Base-by-base conservation (phyloP, 1,140 invertebrate species). In the Drosophila willistoni region DNA sequence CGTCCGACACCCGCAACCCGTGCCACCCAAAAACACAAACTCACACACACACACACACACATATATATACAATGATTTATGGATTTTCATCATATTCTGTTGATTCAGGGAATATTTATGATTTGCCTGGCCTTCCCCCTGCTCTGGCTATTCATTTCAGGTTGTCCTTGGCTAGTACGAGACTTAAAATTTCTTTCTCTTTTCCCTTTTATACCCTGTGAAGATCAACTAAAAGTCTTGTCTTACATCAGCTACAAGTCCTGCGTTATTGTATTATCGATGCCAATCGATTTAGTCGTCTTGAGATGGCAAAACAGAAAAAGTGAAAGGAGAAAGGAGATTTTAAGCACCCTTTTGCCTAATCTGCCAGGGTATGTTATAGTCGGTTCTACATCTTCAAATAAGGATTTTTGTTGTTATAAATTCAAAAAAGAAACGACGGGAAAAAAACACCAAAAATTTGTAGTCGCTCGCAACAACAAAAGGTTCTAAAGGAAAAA, bases 51-150 rank as follows among this genome's bases (percentile, higher is more conserved):
- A 36, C 33, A 19, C 56, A 29, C 22, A n/a, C 59, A 57, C 33
- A 25, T 22, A 22, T 34, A 29, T 14, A 9, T 41, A 89, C 67
- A 83, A 90, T 90, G 87, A 90, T 90, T 90, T 90, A 90, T 90
- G 87, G 86, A 87, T 90, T 90, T 90, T 90, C 77, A 90, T 90
- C 89, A 90, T 90, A 81, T 90, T 90, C 87, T 90, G 83, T 90
- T 90, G 86, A 90, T 83, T 90, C 86, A 87, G 82, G 82, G 82
- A 90, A 90, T 90, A 90, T 90, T 90, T 90, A 84, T 87, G 79
- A 89, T 81, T 83, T 69, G 56, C 76, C 79, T 68, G 65, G 42
- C 65, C 47, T 74, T 57, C 64, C 13, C 13, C 63, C 57, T 9
- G 10, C 51, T 22, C 34, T 39, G 44, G 34, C 34, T 25, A 13